Base-by-base conservation (phyloP, 1,140 invertebrate genomes). In the Brachionus manjavacas region DNA sequence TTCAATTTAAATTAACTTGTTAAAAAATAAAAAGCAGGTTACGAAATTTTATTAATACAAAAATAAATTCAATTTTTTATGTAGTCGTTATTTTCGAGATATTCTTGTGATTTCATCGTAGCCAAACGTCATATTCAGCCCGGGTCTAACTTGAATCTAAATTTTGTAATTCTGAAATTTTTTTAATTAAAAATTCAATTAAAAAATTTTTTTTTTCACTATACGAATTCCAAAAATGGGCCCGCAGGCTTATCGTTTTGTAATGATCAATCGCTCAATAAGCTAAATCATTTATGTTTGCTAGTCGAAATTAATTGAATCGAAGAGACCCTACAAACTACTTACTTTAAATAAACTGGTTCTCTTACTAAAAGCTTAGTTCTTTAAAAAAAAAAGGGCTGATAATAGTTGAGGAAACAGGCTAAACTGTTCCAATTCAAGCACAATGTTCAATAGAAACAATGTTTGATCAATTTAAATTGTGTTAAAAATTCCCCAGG, bases 281-380 rank as follows among this genome's bases (percentile, higher is more conserved):
- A 60, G 52, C 52, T 60, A 60, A 60, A 60, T 60, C 52, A 20
- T 60, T 60, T 60, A 60, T 60, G 52, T 60, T 60, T 25, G n/a
- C 52, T 60, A 60, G n/a, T 60, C 52, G n/a, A 60, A 60, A 60
- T 60, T 60, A 60, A 60, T 60, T 60, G 52, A 60, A 60, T 60
- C 52, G 2, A 60, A 60, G 52, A 60, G 52, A 60, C 52, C 52
- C 16, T 60, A 60, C 16, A 60, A 60, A 23, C 52, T 60, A 60
- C n/a, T 60, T 60, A 20, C 52, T 60, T 60, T 6, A 60, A 60
- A 60, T 60, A 60, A 60, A 60, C 52, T 60, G 52, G 52, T 20
- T 60, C 52, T 60, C 16, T 60, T 60, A 60, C 52, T 60, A 60
- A 60, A 60, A 60, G 52, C 52, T 60, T 60, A 60, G 8, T 60